Evolutionary conservation across 2,888 invertebrate genomes (phyloP).

Genomic region (Cataglyphis altisquamis): DNA sequence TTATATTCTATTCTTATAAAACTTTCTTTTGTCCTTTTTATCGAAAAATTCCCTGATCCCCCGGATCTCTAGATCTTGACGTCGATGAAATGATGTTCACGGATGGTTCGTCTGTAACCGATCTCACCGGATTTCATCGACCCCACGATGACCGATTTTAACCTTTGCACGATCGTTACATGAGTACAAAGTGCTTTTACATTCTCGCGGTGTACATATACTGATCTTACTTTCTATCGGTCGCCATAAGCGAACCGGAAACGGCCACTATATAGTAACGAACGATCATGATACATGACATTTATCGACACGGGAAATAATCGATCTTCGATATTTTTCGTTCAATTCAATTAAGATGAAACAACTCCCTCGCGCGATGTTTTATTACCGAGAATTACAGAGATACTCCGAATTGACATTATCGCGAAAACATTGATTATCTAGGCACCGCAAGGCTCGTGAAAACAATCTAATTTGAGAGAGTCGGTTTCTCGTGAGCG

Average conservation of each 20-base stretch:
- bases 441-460: constrained; percentile 7
- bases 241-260: constrained; percentile 76
- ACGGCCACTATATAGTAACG: constrained; percentile 45
- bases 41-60: not conserved
- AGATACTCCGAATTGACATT: not conserved
- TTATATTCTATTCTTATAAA: not conserved
- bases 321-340: constrained; percentile 8
- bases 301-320: constrained; percentile 22
- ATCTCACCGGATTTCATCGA: constrained; percentile 40
- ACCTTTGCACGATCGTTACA: constrained; percentile 53
- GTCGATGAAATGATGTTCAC: not conserved
- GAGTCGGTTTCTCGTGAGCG: constrained; percentile 46
- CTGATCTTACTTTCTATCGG: constrained; percentile 79
- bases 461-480: constrained; percentile 34
- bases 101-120: not conserved
- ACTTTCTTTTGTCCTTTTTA: not conserved
- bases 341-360: not conserved
- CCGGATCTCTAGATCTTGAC: not conserved
- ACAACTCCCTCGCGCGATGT: not conserved
- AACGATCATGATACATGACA: constrained; percentile 22
- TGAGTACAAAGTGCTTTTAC: constrained; percentile 39
- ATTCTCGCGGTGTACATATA: constrained; percentile 64
- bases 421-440: not conserved
- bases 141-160: constrained; percentile 52
- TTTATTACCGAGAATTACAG: not conserved